phyloP scores from a whole-genome alignment of 2,888 invertebrate genomes.

The Lasius fuliginosus region DNA sequence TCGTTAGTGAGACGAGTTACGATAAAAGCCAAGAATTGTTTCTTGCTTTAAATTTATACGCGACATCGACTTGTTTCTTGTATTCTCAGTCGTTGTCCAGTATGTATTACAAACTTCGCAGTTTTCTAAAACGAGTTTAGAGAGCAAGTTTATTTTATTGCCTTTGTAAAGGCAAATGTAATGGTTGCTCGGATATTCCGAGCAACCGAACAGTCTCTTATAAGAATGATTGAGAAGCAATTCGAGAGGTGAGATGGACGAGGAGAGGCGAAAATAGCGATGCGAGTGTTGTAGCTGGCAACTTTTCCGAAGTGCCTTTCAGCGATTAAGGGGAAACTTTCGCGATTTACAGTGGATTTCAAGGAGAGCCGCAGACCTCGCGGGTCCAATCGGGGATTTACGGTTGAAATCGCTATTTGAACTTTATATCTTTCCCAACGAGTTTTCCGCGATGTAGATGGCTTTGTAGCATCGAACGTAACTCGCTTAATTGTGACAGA shows the following conservation, averaged over 20 bases:
- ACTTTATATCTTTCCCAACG: constrained; percentile 71
- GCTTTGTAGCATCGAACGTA: constrained; percentile 44
- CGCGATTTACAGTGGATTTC: constrained; percentile 75
- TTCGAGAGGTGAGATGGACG: background rate
- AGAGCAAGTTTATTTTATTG: constrained; percentile 33
- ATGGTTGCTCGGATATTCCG: constrained; percentile 21
- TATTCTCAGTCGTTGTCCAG: background rate
- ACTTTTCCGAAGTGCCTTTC: constrained; percentile 74
- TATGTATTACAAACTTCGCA: background rate
- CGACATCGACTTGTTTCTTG: background rate
- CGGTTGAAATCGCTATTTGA: constrained; percentile 71
- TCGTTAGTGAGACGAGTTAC: background rate
- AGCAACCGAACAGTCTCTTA: background rate
- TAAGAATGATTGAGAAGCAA: constrained; percentile 48
- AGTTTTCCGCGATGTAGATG: constrained; percentile 67
- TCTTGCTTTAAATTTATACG: background rate
- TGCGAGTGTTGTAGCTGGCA: constrained; percentile 60
- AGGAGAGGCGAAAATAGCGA: constrained; percentile 21
- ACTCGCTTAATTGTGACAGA: background rate
- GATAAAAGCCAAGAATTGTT: background rate
- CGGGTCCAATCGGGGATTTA: constrained; percentile 74
- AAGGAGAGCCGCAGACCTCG: constrained; percentile 67
- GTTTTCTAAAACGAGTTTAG: background rate
- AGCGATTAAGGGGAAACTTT: constrained; percentile 75
- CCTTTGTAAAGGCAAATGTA: constrained; percentile 33